These are phyloP conservation scores for Spilogale gracilis DNA, from an alignment of 2,113 vertebrate species.

Conservation along the genomic window DNA sequence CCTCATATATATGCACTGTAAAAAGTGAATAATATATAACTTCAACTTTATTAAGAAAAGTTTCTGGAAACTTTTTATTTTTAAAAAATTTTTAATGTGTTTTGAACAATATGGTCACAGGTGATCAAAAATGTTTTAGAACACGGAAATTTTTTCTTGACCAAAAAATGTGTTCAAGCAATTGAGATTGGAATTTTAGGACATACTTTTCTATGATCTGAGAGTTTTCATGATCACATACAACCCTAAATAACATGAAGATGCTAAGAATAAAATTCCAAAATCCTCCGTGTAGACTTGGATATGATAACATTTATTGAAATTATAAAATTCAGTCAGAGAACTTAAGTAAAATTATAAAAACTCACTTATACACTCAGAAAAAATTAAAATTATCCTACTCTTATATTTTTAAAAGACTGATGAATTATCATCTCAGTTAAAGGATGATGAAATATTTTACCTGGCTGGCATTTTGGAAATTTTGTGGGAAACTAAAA, in stretches of 20 bases:
- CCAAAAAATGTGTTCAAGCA: background rate
- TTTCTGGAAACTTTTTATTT: background rate
- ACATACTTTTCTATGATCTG: background rate
- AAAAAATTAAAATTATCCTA: background rate
- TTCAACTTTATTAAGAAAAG: background rate
- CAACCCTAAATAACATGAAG: background rate
- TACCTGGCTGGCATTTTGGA: background rate
- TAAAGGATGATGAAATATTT: background rate
- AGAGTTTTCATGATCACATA: background rate
- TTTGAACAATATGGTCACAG: background rate
- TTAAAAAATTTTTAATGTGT: background rate
- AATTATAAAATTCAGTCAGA: background rate
- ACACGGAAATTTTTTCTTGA: conserved; percentile 2
- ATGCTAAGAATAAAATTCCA: background rate
- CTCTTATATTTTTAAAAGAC: background rate
- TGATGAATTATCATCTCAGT: background rate
- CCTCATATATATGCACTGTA: background rate
- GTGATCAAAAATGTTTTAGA: background rate
- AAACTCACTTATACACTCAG: background rate
- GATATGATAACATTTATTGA: background rate
- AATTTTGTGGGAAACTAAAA: conserved; percentile 23
- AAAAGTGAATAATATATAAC: background rate
- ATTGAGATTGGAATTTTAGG: background rate
- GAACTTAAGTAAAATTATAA: conserved; percentile 13
- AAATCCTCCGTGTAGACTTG: background rate